phyloP scores from a whole-genome alignment of 1,140 invertebrate species.

The Samia ricini region DNA sequence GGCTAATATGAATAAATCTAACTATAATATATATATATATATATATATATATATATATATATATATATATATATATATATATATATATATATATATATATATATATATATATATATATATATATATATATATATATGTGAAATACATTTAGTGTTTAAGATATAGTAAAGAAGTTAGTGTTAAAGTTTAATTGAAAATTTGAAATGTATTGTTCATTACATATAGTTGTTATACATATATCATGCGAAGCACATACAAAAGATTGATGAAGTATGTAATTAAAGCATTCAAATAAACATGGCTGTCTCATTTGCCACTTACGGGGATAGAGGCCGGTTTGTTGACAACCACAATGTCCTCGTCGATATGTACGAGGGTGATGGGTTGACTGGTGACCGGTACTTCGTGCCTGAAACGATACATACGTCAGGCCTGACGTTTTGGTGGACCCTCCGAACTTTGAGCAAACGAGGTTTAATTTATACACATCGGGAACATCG shows the following conservation, averaged over 20 bases:
- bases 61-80: no score
- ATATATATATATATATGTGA: no score
- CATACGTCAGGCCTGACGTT: conserved; percentile 58
- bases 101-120: no score
- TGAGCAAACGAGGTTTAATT: conserved; percentile 29
- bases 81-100: no score
- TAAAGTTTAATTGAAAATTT: not conserved
- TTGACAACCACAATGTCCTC: conserved; percentile 99
- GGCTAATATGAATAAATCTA: no score
- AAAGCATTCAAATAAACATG: conserved; percentile 74
- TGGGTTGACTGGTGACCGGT: conserved; percentile 94
- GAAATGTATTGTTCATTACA: not conserved
- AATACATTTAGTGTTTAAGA: not conserved
- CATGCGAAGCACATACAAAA: conserved; percentile 22
- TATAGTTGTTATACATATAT: conserved; percentile 16
- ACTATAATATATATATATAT: no score
- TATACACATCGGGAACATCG: not conserved
- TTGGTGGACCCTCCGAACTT: conserved; percentile 24
- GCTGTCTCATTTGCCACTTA: conserved; percentile 90
- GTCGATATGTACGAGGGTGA: conserved; percentile 97
- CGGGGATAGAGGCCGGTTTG: conserved; percentile 99
- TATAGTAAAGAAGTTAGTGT: not conserved
- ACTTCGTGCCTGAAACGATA: conserved; percentile 96
- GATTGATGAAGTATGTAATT: conserved; percentile 15
- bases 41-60: no score